These are phyloP conservation scores for Euthynnus affinis DNA, from an alignment of 2,797 vertebrate genomes.

Conservation along the genomic window DNA sequence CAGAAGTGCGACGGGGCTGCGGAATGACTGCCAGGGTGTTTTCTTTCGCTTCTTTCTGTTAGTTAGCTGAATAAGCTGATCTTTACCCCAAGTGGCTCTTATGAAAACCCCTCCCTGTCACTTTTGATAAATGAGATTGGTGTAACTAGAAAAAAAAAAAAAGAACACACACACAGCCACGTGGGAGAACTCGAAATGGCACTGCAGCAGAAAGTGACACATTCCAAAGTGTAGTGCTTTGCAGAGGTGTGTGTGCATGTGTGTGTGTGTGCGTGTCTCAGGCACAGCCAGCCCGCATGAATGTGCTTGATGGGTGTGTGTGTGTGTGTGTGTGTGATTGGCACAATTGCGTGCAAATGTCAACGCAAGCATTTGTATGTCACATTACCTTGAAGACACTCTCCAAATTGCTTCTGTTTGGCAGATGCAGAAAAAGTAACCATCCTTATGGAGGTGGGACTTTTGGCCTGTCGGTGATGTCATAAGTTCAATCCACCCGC, in stretches of 20 bases:
- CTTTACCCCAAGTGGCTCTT: conserved; percentile 53
- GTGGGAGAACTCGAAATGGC: conserved; percentile 43
- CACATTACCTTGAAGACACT: no score
- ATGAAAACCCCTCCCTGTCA: conserved; percentile 63
- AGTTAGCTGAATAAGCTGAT: conserved; percentile 70
- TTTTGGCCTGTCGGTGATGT: no score
- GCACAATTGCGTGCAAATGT: neutral
- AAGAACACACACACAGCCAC: conserved; percentile 13
- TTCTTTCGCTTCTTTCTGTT: conserved; percentile 38
- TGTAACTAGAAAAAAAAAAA: conserved; percentile 16
- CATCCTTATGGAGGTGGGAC: no score
- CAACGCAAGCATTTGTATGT: neutral
- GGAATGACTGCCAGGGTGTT: conserved; percentile 22
- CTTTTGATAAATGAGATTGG: conserved; percentile 69
- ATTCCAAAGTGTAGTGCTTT: conserved; percentile 5
- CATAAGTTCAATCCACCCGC: no score
- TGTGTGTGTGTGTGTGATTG: neutral
- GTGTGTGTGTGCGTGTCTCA: conserved; percentile 1
- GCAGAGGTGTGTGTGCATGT: neutral
- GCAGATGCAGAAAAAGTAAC: no score
- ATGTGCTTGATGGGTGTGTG: neutral
- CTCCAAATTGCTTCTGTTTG: no score
- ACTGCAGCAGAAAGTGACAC: conserved; percentile 51
- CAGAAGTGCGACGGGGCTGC: conserved; percentile 16
- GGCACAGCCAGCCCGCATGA: neutral